A percentile compares a stretch with the other conserved stretches of the same genome.
phyloP scores from a whole-genome alignment of 2,113 vertebrate genomes.

The Bothrops jararaca region DNA sequence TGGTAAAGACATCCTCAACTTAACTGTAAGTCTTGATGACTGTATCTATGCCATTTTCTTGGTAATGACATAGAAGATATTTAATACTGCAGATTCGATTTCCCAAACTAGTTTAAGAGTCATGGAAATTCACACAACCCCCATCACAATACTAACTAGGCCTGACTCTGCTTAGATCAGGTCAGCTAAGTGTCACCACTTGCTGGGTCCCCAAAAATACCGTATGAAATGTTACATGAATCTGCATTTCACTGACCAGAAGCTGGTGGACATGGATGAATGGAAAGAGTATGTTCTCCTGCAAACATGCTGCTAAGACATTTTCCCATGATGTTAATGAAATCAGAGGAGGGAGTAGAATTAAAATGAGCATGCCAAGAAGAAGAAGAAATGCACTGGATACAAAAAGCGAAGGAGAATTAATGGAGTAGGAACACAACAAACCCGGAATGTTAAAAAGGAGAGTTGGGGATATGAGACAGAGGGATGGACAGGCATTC shows the following conservation, averaged over 20 bases:
- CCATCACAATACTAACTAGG: not conserved
- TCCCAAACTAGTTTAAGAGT: not conserved
- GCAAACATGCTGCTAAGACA: not conserved
- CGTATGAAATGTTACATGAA: not conserved
- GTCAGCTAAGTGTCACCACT: not conserved
- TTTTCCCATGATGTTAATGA: not conserved
- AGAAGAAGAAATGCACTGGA: conserved; percentile 12
- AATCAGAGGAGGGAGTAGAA: conserved; percentile 6
- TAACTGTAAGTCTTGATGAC: not conserved
- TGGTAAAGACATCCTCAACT: not conserved
- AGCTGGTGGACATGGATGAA: not conserved
- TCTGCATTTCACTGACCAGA: not conserved
- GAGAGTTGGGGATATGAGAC: not conserved
- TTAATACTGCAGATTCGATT: not conserved
- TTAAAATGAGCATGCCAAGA: not conserved
- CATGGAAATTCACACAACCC: not conserved
- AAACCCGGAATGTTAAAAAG: not conserved
- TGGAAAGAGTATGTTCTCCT: not conserved
- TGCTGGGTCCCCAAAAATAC: not conserved
- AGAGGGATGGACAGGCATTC: not conserved
- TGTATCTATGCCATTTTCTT: not conserved
- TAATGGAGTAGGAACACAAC: conserved; percentile 13
- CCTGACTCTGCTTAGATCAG: not conserved
- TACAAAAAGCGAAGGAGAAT: conserved; percentile 13
- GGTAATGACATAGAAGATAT: not conserved